phyloP scores from a whole-genome alignment of 2,113 vertebrate species.

The Phrynosoma platyrhinos region DNA sequence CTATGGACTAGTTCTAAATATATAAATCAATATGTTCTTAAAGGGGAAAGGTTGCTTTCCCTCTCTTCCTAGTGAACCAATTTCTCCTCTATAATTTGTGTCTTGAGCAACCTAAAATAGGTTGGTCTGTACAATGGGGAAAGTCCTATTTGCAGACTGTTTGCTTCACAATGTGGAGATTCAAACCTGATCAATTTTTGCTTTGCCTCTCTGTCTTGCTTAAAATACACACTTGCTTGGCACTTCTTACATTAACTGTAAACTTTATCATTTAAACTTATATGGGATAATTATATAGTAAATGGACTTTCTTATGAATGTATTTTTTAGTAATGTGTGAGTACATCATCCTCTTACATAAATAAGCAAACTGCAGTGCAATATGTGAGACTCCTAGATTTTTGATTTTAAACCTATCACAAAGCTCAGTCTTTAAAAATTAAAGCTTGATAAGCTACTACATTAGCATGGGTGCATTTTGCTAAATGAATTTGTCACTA shows the following conservation, averaged over 20 bases:
- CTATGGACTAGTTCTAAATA: background rate
- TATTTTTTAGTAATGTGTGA: too few species aligned
- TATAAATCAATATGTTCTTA: background rate
- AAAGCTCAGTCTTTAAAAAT: background rate
- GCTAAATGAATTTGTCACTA: background rate
- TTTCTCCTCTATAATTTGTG: background rate
- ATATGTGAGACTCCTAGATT: background rate
- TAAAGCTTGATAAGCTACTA: background rate
- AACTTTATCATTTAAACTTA: background rate
- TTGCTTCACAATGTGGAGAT: background rate
- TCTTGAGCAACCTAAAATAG: background rate
- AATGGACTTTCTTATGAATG: background rate
- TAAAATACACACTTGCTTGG: too few species aligned
- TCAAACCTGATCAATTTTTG: slow-evolving; percentile 14
- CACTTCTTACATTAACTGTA: too few species aligned
- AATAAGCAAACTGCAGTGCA: background rate
- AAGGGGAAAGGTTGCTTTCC: too few species aligned
- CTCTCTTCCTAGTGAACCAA: background rate
- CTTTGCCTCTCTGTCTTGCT: background rate
- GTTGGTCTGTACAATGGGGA: too few species aligned
- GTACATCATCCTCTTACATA: background rate
- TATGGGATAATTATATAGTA: background rate
- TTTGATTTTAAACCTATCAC: background rate
- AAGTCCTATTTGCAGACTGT: background rate
- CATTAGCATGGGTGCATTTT: background rate